Evolutionary conservation across 1,140 invertebrate species (phyloP).

Genomic region (Scaptomyza graminum): DNA sequence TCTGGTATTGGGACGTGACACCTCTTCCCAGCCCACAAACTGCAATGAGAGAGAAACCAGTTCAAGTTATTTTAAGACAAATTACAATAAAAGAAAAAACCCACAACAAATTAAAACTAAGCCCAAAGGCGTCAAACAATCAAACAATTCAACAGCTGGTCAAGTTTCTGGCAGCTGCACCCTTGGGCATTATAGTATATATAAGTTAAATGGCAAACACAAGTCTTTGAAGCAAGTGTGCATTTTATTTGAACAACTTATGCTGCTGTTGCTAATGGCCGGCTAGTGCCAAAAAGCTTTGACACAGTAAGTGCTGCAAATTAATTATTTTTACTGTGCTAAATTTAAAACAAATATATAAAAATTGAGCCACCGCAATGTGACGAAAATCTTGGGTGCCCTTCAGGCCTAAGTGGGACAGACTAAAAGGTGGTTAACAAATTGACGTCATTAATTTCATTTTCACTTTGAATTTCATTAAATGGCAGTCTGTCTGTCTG

Average conservation of each 20-base stretch:
- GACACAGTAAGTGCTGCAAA: slow-evolving; percentile 63
- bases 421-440: slow-evolving; percentile 19
- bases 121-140: slow-evolving; percentile 26
- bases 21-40: slow-evolving; percentile 99
- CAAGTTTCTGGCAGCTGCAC: slow-evolving; percentile 19
- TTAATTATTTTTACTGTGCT: slow-evolving; percentile 51
- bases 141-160: slow-evolving; percentile 35
- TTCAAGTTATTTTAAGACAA: slow-evolving; percentile 14
- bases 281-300: slow-evolving; percentile 48
- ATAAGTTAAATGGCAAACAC: neutral
- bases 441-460: slow-evolving; percentile 56
- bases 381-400: slow-evolving; percentile 27
- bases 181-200: neutral
- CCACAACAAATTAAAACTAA: slow-evolving; percentile 12
- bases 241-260: slow-evolving; percentile 32
- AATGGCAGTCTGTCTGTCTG: slow-evolving; percentile 1
- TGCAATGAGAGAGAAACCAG: slow-evolving; percentile 85
- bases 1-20: slow-evolving; percentile 96
- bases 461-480: slow-evolving; percentile 32
- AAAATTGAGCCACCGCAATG: slow-evolving; percentile 6
- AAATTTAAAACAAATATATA: slow-evolving; percentile 22
- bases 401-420: slow-evolving; percentile 28
- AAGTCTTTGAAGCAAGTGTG: slow-evolving; percentile 39
- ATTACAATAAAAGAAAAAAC: neutral
- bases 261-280: slow-evolving; percentile 51